Conservation (phyloP, 2,888 invertebrate species). For the Phalangium opilio region DNA sequence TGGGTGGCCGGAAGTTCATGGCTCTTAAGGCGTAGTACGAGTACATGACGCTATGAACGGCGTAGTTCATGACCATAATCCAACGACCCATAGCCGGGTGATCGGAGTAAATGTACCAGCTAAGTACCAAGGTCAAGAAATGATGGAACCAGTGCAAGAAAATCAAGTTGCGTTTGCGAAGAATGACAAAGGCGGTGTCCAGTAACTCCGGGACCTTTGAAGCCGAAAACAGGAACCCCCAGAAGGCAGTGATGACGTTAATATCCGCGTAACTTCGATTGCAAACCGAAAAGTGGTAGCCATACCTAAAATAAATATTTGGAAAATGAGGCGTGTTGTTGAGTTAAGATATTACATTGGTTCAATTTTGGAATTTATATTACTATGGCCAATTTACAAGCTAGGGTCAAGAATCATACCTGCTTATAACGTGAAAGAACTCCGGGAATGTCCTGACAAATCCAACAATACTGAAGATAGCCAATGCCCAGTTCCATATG, state of each 20-base stretch:
- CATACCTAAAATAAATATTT: no score
- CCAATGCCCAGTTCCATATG: constrained; percentile 80
- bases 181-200: constrained; percentile 74
- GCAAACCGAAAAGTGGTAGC: constrained; percentile 89
- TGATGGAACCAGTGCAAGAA: constrained; percentile 96
- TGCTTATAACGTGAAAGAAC: constrained; percentile 66
- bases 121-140: constrained; percentile 81
- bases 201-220: constrained; percentile 87
- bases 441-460: constrained; percentile 71
- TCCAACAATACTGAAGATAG: constrained; percentile 86
- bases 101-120: constrained; percentile 60
- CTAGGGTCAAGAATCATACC: no score
- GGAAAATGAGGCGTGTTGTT: no score
- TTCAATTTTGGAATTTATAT: no score
- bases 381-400: no score
- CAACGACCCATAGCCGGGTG: constrained; percentile 43
- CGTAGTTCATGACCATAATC: constrained; percentile 90
- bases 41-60: constrained; percentile 81
- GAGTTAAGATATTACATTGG: no score
- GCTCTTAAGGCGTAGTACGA: constrained; percentile 72
- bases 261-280: constrained; percentile 79
- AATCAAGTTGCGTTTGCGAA: constrained; percentile 81
- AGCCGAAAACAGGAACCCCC: constrained; percentile 93
- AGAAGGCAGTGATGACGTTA: constrained; percentile 85
- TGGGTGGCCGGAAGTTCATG: constrained; percentile 66